These are phyloP conservation scores for Mesocentrotus franciscanus DNA, from an alignment of 53 echinoderm and acorn worm genomes.

Conservation along the genomic window DNA sequence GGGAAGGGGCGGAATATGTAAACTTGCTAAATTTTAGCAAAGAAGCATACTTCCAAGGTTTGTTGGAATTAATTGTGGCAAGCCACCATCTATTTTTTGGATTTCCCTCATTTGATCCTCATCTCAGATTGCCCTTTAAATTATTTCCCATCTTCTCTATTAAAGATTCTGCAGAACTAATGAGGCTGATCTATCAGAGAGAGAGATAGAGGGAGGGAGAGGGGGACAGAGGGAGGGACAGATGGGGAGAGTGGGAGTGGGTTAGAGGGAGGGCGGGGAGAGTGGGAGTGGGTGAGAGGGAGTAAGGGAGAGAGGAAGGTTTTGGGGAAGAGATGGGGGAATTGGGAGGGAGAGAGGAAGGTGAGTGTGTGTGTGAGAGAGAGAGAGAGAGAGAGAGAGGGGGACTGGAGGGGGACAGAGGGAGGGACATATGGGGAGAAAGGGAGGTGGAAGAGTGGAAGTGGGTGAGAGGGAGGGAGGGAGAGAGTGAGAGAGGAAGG, in stretches of 20 bases:
- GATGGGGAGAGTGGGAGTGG: not conserved
- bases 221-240: not conserved
- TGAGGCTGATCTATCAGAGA: constrained; percentile 13
- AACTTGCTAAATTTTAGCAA: too few relatives aligned
- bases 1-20: too few relatives aligned
- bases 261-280: too few relatives aligned
- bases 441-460: too few relatives aligned
- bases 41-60: too few relatives aligned
- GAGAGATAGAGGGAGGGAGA: not conserved
- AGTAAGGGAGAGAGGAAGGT: not conserved
- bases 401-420: not conserved
- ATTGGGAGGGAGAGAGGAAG: too few relatives aligned
- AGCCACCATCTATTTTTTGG: not conserved
- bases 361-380: too few relatives aligned
- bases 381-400: not conserved
- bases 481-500: not conserved
- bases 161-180: not conserved
- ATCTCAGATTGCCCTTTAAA: not conserved
- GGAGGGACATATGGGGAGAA: not conserved
- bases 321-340: too few relatives aligned
- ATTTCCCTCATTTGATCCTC: not conserved
- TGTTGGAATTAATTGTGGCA: not conserved
- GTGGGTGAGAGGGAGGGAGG: not conserved
- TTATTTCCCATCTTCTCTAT: not conserved
- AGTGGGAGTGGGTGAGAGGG: too few relatives aligned